phyloP scores from a whole-genome alignment of 2,888 invertebrate genomes.

The Caenorhabditis sinica region DNA sequence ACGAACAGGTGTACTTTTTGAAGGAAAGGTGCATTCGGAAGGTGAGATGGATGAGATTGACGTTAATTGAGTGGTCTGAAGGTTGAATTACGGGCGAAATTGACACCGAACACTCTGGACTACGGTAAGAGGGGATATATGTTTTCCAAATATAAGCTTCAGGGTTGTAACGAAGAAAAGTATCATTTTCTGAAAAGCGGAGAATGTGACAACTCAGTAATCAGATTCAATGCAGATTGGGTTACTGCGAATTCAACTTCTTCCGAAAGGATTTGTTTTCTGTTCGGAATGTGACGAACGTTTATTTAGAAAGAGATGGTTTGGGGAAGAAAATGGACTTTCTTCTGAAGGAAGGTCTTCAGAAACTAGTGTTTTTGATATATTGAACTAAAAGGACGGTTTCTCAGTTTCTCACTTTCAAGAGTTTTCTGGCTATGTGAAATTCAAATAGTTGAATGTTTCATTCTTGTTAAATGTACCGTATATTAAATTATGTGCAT shows the following conservation, averaged over 20 bases:
- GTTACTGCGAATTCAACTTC: constrained; percentile 1
- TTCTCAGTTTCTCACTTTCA: no score
- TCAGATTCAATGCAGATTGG: background rate
- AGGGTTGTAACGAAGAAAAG: background rate
- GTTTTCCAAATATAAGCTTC: background rate
- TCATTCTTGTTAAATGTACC: no score
- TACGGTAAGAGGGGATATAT: constrained; percentile 2
- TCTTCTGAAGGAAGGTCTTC: no score
- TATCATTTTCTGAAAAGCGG: background rate
- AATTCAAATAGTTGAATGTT: no score
- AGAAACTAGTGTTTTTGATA: no score
- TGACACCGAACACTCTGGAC: background rate
- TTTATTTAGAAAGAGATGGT: background rate
- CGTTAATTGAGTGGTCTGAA: background rate
- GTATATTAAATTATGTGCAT: no score
- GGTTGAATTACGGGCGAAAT: constrained; percentile 4
- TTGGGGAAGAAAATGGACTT: no score
- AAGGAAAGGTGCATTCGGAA: background rate
- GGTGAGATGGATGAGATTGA: background rate
- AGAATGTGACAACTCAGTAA: constrained; percentile 2
- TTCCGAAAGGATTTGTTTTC: background rate
- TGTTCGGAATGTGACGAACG: background rate
- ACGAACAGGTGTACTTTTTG: constrained; percentile 38
- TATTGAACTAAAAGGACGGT: no score
- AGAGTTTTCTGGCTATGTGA: no score